Base-by-base conservation (phyloP, 2,888 invertebrate genomes). In the Nephrotoma flavescens region DNA sequence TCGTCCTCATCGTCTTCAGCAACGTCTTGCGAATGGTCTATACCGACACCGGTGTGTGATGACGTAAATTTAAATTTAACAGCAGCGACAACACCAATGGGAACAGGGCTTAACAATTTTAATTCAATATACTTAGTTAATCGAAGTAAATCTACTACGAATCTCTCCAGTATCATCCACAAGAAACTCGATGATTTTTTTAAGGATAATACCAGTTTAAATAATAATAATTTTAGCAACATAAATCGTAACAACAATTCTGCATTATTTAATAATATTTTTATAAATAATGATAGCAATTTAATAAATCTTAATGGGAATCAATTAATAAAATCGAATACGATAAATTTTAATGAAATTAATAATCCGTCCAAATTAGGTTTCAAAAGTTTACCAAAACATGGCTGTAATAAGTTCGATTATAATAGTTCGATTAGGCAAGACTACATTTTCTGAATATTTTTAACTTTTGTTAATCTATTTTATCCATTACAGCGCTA, bases 401-500 rank as follows among this genome's bases (percentile, higher is more conserved):
- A 44, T 44, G 15, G 84, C 6, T 42, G 6, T 84, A 41, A 42
- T n/a, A n/a, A n/a, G n/a, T 42, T 84, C 0, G 84, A 84, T 41
- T 84, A n/a, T 15, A 84, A 41, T 42, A 84, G 42, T 84, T 7
- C 41, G 12, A 84, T 84, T 42, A 41, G 41, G 84, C 42, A 84
- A 42, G 11, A 47, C 3, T 47, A 47, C n/a, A 44, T 44, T 44
- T 9, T 44, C 4, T 44, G 1, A 9, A 9, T 44, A 44, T 44
- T 44, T 9, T 3, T 0, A 5, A 44, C 3, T 44, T 44, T 44
- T 11, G 11, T 44, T 44, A 9, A 44, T 85, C 42, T 7, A 11
- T 85, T 44, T 44, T 44, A 44, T 85, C 42, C 11, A 45, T 85
- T 86, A n/a, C 41, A 87, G 87, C 83, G 88, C 89, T 86, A 90